These are phyloP conservation scores for Ictalurus punctatus DNA, from an alignment of 2,113 vertebrate genomes.

Conservation along the genomic window DNA sequence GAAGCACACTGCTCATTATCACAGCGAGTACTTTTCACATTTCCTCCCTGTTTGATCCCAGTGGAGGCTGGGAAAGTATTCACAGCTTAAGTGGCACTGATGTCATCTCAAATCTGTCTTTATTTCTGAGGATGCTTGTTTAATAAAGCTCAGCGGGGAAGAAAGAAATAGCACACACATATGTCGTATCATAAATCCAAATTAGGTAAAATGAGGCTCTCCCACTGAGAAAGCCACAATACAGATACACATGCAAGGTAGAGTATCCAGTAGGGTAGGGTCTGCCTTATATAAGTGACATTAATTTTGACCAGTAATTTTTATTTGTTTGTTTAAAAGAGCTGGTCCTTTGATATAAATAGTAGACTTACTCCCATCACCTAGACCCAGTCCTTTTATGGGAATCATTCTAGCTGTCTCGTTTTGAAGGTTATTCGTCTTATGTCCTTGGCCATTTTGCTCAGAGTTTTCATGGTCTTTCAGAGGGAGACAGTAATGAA, in stretches of 20 bases:
- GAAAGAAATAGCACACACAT: conserved; percentile 52
- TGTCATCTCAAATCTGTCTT: conserved; percentile 70
- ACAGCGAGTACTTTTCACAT: conserved; percentile 22
- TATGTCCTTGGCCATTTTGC: conserved; percentile 27
- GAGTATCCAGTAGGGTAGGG: not conserved
- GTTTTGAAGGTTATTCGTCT: conserved; percentile 8
- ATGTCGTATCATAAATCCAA: conserved; percentile 67
- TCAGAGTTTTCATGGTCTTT: conserved; percentile 31
- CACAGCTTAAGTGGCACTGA: conserved; percentile 30
- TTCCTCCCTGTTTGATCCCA: conserved; percentile 19
- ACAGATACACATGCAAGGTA: conserved; percentile 7
- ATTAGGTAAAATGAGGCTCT: conserved; percentile 59
- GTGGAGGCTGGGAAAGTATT: conserved; percentile 18
- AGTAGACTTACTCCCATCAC: not conserved
- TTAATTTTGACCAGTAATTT: not conserved
- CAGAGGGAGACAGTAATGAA: conserved; percentile 70
- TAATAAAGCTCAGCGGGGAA: conserved; percentile 67
- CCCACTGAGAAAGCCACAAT: conserved; percentile 3
- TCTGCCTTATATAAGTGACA: not conserved
- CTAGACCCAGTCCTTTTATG: not conserved
- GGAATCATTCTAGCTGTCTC: conserved; percentile 1
- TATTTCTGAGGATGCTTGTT: conserved; percentile 61
- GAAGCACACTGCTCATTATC: conserved; percentile 28
- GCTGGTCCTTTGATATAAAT: not conserved
- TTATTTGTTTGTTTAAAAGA: not conserved